Evolutionary conservation across 2,888 invertebrate genomes (phyloP).

Genomic region (Lissocephala sabroskyi): DNA sequence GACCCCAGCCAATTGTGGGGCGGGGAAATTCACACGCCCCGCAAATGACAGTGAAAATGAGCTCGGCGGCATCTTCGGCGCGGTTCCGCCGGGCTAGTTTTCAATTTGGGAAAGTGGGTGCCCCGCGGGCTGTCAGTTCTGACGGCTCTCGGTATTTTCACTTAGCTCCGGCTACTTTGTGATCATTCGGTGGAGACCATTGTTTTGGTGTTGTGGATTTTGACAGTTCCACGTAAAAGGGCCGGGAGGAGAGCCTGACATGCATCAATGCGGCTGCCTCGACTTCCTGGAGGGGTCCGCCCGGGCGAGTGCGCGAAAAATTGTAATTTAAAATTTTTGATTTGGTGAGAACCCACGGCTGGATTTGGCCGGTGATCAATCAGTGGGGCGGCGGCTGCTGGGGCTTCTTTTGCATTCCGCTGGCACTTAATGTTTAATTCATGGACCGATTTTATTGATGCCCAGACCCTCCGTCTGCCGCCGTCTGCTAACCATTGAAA

Average conservation of each 20-base stretch:
- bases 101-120: conserved; percentile 58
- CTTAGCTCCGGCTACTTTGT: conserved; percentile 45
- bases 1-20: background rate
- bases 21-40: conserved; percentile 32
- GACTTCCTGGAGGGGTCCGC: conserved; percentile 51
- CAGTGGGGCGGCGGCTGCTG: conserved; percentile 14
- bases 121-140: conserved; percentile 54
- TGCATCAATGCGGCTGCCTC: conserved; percentile 63
- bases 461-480: conserved; percentile 20
- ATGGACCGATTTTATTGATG: conserved; percentile 63
- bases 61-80: too few species aligned
- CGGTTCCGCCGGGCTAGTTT: conserved; percentile 65
- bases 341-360: background rate
- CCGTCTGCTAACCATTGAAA: conserved; percentile 7
- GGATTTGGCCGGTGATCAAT: conserved; percentile 34
- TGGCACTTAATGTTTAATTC: conserved; percentile 69
- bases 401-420: conserved; percentile 19
- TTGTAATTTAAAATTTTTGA: conserved; percentile 59
- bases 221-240: conserved; percentile 64
- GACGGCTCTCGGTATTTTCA: conserved; percentile 62
- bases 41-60: conserved; percentile 14
- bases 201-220: conserved; percentile 43
- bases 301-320: conserved; percentile 53
- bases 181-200: conserved; percentile 29
- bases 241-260: conserved; percentile 49